Evolutionary conservation across 2,797 vertebrate species (phyloP), one percentile per base, ranked within the genome.

Genomic region (Dallia pectoralis): DNA sequence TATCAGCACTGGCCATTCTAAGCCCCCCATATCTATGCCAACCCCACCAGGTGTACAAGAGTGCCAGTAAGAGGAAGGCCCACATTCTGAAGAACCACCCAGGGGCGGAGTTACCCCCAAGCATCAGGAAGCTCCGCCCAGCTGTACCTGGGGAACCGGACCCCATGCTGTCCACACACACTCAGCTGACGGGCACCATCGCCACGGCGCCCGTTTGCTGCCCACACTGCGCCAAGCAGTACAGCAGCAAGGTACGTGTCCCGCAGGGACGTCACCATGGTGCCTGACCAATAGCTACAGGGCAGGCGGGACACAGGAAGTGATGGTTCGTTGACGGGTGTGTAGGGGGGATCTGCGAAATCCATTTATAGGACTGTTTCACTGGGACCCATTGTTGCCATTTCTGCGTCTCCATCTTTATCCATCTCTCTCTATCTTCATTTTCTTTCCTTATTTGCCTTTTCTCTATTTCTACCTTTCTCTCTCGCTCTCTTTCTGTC

Each of bases 81-180:
- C 98, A 99, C 75, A 99, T 99, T 70, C 92, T 99, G 87, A 99
- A 99, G 92, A 99, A 99, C 85, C 98, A 99, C 30, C 98, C 98
- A 0, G 98, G 98, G 61, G 95, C 96, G 1, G 97, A 98, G 73
- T 88, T 99, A 40, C 98, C 98, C 12, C 97, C 98, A 15, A 99
- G 98, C 81, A 99, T 99, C 82, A 93, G 98, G 0, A 99, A 99
- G 63, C 89, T 99, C 40, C 95, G 97, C 0, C 98, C 97, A 0
- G 97, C 97, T 0, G 96, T 94, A 15, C 97, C 98, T 0, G 98
- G 98, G 65, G 97, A 99, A 77, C 97, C 98, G 0, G 98, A 99
- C 81, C 97, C 98, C 69, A 99, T 99, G 97, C 82, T 99, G 77
- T 98, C 97, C 87, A 99, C 98, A 2, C 98, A 99, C 87, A 99